Percentiles rank a stretch among this genome's conserved stretches.
Conservation (phyloP, 2,113 vertebrate genomes). For the Urocolius indicus region DNA sequence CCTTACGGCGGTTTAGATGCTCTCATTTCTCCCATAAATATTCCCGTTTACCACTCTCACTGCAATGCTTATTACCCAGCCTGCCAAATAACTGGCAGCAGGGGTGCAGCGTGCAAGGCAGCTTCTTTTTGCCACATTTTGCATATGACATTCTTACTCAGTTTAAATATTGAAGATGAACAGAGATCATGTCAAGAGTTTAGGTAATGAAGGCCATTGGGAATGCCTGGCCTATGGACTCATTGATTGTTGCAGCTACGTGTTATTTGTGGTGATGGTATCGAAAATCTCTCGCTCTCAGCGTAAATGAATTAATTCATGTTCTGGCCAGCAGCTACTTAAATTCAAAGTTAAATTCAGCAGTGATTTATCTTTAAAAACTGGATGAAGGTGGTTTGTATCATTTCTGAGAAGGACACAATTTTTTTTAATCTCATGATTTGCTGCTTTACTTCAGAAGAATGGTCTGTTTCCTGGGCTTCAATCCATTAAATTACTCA, state of each 20-base stretch:
- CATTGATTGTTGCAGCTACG: not conserved
- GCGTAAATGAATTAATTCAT: not conserved
- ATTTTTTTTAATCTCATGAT: not conserved
- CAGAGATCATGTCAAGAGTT: not conserved
- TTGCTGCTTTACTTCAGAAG: slow-evolving; percentile 8
- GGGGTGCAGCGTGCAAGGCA: not conserved
- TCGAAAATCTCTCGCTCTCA: not conserved
- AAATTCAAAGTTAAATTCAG: not conserved
- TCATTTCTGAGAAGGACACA: not conserved
- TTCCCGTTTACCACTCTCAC: not conserved
- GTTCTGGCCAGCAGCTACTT: not conserved
- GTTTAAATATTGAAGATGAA: not conserved
- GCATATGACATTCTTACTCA: not conserved
- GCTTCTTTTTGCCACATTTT: not conserved
- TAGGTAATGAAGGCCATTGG: not conserved
- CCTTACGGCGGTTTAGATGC: not conserved
- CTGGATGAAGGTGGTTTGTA: not conserved
- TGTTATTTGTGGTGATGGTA: not conserved
- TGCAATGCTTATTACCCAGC: not conserved
- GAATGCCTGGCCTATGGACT: not conserved
- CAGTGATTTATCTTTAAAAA: not conserved
- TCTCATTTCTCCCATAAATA: not conserved
- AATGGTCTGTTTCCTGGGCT: not conserved
- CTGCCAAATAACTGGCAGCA: not conserved
- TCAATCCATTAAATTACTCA: not conserved